phyloP scores from a whole-genome alignment of 2,797 vertebrate species.

The Mormyrops boulengeri region DNA sequence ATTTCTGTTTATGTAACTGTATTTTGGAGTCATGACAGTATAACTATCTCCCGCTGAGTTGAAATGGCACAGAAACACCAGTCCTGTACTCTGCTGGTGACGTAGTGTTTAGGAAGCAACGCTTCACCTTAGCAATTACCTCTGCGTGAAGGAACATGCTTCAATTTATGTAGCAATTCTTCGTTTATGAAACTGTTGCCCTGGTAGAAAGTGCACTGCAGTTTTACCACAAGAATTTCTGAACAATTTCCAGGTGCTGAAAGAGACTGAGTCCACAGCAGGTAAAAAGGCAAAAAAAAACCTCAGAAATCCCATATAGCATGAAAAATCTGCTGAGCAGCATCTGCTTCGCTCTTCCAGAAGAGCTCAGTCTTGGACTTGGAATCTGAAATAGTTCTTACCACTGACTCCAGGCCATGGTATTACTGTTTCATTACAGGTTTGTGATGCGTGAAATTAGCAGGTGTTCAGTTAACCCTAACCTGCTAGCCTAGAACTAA shows the following conservation, averaged over 20 bases:
- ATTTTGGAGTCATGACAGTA: constrained; percentile 29
- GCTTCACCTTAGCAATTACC: neutral
- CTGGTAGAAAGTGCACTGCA: neutral
- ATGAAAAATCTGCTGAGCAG: neutral
- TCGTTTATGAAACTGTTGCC: neutral
- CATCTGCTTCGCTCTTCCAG: neutral
- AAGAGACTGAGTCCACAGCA: neutral
- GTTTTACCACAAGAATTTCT: neutral
- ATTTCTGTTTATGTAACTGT: constrained; percentile 47
- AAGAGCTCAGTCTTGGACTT: neutral
- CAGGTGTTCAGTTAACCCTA: neutral
- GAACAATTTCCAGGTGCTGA: neutral
- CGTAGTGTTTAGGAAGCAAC: neutral
- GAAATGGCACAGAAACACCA: neutral
- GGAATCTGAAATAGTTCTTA: neutral
- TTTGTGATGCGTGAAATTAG: constrained; percentile 15
- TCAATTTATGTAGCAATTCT: neutral
- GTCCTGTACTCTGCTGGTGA: neutral
- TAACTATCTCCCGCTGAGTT: neutral
- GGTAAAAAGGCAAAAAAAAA: neutral
- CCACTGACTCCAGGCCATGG: neutral
- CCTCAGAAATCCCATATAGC: neutral
- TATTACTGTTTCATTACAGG: neutral
- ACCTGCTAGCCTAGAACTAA: neutral
- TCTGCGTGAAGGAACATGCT: neutral